Percentiles rank a stretch among this genome's conserved stretches.
Evolutionary conservation across 2,888 invertebrate species (phyloP).

Genomic region (Harmothoe impar): DNA sequence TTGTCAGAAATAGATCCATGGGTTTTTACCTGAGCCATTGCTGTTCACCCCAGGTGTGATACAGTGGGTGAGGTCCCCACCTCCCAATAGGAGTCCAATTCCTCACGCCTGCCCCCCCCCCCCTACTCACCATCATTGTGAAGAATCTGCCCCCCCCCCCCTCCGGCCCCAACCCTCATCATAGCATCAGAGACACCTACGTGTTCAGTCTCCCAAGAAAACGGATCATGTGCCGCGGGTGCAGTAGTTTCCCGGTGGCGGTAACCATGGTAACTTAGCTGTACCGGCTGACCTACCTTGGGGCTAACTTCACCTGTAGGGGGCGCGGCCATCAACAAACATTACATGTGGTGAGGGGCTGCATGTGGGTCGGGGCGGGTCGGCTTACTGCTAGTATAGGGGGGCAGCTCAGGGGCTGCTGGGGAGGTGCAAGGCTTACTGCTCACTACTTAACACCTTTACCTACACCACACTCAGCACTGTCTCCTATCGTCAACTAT

Average conservation of each 20-base stretch:
- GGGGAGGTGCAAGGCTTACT: neutral
- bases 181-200: neutral
- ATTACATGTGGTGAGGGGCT: conserved; percentile 27
- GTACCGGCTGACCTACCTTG: conserved; percentile 60
- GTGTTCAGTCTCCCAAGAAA: conserved; percentile 4
- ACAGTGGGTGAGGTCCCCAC: too few species aligned
- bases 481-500: too few species aligned
- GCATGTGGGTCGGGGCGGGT: conserved; percentile 14
- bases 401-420: neutral
- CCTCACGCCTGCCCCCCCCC: too few species aligned
- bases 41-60: too few species aligned
- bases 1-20: too few species aligned
- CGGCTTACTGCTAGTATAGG: neutral
- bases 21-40: too few species aligned
- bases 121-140: too few species aligned
- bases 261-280: conserved; percentile 49
- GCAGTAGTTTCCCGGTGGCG: neutral
- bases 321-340: conserved; percentile 58
- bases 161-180: neutral
- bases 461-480: neutral
- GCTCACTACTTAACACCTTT: neutral
- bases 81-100: too few species aligned
- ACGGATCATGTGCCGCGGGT: conserved; percentile 31
- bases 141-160: neutral
- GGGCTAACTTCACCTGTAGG: conserved; percentile 45